phyloP scores from a whole-genome alignment of 92 coral and sea anemone species.

The Metridium senile region DNA sequence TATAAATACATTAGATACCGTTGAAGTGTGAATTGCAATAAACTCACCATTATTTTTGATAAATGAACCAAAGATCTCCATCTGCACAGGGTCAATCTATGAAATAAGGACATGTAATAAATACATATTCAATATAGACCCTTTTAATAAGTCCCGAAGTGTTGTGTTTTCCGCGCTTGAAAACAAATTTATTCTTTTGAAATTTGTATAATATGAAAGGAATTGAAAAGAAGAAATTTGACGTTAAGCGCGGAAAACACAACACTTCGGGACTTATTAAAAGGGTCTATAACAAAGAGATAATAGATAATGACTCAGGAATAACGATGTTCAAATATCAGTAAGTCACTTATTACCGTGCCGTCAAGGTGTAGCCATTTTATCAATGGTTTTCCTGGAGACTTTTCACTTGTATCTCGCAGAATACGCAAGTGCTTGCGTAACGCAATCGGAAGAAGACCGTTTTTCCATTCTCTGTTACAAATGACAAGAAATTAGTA shows the following conservation, averaged over 20 bases:
- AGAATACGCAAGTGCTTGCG: constrained; percentile 81
- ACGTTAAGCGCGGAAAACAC: too few species aligned
- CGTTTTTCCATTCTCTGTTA: constrained; percentile 92
- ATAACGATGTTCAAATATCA: neutral
- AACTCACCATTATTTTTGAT: constrained; percentile 80
- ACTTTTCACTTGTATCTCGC: constrained; percentile 62
- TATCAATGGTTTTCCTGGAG: constrained; percentile 72
- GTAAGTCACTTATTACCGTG: constrained; percentile 47
- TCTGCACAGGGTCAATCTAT: constrained; percentile 83
- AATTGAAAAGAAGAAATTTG: too few species aligned
- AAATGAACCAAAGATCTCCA: constrained; percentile 87
- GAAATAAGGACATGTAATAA: neutral
- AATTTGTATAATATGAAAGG: too few species aligned
- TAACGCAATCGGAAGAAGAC: constrained; percentile 78
- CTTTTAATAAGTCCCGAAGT: too few species aligned
- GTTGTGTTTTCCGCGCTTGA: too few species aligned
- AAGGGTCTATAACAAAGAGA: neutral
- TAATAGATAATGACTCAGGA: too few species aligned
- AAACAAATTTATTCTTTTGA: too few species aligned
- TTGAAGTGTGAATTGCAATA: too few species aligned
- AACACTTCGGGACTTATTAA: neutral
- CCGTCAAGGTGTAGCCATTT: constrained; percentile 99
- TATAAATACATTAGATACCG: too few species aligned
- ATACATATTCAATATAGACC: too few species aligned
- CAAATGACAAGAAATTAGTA: too few species aligned